These are phyloP conservation scores for Pterocles orientalis DNA, from an alignment of 2,113 vertebrate species.

Conservation along the genomic window DNA sequence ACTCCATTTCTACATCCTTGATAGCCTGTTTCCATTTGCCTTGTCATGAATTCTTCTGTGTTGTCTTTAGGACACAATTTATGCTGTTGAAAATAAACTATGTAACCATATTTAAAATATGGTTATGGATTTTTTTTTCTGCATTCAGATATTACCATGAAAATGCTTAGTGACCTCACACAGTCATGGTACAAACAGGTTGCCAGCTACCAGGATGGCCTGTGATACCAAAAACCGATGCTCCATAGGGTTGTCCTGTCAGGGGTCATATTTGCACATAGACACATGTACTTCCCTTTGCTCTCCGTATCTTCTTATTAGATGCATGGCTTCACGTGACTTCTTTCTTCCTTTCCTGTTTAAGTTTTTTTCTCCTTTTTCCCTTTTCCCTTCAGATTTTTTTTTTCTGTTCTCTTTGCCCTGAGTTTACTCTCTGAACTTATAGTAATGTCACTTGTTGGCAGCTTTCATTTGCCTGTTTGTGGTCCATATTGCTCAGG, in stretches of 20 bases:
- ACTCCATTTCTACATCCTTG: not conserved
- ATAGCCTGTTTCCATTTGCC: not conserved
- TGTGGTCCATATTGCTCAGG: not conserved
- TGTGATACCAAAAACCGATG: not conserved
- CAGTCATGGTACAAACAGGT: not conserved
- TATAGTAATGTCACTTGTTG: not conserved
- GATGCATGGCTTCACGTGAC: fast-evolving
- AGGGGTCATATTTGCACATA: not conserved
- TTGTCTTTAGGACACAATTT: not conserved
- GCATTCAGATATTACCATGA: not conserved
- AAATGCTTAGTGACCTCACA: not conserved
- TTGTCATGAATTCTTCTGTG: not conserved
- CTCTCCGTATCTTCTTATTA: not conserved
- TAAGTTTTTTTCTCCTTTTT: not conserved
- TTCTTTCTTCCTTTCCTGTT: not conserved
- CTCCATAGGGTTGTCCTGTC: not conserved
- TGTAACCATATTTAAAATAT: not conserved
- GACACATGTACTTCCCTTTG: not conserved
- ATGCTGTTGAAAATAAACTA: constrained; percentile 3
- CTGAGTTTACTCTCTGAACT: not conserved
- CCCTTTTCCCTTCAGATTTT: not conserved
- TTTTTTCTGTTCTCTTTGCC: not conserved
- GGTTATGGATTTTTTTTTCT: not conserved
- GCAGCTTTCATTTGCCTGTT: not conserved
- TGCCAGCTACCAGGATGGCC: not conserved